A percentile compares a stretch with the other conserved stretches of the same genome.
Evolutionary conservation across 64 coral and sea anemone genomes (phyloP).

Genomic region (Anthopleura sola): DNA sequence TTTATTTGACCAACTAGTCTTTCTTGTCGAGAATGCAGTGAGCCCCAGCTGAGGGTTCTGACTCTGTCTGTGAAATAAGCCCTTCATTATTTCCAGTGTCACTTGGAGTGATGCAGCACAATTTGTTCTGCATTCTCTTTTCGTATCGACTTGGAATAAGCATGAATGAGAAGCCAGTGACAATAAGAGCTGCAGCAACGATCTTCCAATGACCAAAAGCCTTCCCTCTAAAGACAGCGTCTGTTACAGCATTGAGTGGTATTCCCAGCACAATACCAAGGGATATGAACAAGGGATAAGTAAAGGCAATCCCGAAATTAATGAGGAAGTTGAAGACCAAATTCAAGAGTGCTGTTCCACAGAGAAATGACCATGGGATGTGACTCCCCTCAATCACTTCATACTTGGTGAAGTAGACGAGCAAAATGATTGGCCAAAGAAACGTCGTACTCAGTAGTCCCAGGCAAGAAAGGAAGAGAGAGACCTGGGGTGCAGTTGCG

Average conservation of each 20-base stretch:
- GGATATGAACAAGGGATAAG: constrained; percentile 88
- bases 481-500: no score
- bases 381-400: no score
- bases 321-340: constrained; percentile 83
- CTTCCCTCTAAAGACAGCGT: constrained; percentile 57
- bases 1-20: no score
- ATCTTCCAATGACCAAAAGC: constrained; percentile 60
- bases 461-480: no score
- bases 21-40: no score
- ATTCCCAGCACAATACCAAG: constrained; percentile 86
- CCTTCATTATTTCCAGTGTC: not conserved
- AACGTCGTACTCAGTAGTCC: no score
- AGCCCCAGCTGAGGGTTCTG: no score
- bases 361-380: constrained; percentile 85
- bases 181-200: constrained; percentile 59
- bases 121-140: constrained; percentile 26
- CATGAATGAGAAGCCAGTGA: constrained; percentile 67
- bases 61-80: not conserved
- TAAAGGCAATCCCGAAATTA: constrained; percentile 89
- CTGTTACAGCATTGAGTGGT: constrained; percentile 75
- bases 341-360: constrained; percentile 55
- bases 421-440: no score
- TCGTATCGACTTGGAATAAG: constrained; percentile 47
- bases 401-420: no score
- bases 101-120: constrained; percentile 23